Percentiles rank a stretch among this genome's conserved stretches.
Evolutionary conservation across 2,797 vertebrate genomes (phyloP).

Genomic region (Liasis olivaceus): DNA sequence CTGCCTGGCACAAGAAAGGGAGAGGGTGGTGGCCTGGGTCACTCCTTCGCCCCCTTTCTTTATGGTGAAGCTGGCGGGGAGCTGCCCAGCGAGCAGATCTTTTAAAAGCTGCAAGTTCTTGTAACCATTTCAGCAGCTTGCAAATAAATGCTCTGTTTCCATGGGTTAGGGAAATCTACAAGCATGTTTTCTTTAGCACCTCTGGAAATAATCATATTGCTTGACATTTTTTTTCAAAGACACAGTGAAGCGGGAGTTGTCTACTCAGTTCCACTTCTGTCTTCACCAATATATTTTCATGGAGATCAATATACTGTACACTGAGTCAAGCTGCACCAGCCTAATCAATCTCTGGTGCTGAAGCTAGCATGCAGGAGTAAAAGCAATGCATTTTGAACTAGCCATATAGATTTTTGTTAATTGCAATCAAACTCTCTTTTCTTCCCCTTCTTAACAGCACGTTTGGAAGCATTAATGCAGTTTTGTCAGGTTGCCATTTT

Average conservation of each 20-base stretch:
- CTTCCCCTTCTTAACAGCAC: slow-evolving; percentile 20
- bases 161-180: slow-evolving; percentile 23
- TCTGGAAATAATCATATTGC: slow-evolving; percentile 16
- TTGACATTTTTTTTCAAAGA: accelerated
- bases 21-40: slow-evolving; percentile 11
- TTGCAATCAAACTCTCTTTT: slow-evolving; percentile 21
- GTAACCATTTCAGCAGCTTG: slow-evolving; percentile 36
- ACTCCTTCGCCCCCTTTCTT: slow-evolving; percentile 36
- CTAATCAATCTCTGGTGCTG: slow-evolving; percentile 25
- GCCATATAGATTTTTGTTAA: slow-evolving; percentile 28
- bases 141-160: slow-evolving; percentile 19
- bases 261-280: slow-evolving; percentile 39
- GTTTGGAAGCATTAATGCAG: not conserved
- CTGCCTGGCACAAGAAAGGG: not conserved
- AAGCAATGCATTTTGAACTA: slow-evolving; percentile 26
- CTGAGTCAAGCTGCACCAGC: slow-evolving; percentile 9
- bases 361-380: slow-evolving; percentile 15
- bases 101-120: slow-evolving; percentile 23
- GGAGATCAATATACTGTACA: slow-evolving; percentile 38
- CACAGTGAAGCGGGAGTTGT: slow-evolving; percentile 14
- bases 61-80: slow-evolving; percentile 24
- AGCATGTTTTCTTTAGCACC: slow-evolving; percentile 2
- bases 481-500: slow-evolving; percentile 17
- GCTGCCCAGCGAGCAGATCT: slow-evolving; percentile 4
- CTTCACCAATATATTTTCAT: slow-evolving; percentile 22